phyloP scores from a whole-genome alignment of 64 coral and sea anemone species.

The Porites lutea region DNA sequence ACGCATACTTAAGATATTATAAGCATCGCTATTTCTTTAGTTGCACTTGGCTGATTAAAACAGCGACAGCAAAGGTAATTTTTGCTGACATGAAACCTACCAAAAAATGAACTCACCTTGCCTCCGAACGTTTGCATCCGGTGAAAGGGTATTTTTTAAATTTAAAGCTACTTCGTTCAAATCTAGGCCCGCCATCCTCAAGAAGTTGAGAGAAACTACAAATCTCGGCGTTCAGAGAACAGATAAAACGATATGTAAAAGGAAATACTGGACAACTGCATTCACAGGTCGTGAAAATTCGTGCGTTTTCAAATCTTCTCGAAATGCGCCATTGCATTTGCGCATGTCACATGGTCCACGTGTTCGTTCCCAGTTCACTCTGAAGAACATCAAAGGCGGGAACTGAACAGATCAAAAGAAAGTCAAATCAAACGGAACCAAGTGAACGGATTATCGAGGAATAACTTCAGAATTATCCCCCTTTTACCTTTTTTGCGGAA shows the following conservation, averaged over 20 bases:
- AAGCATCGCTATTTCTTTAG: no score
- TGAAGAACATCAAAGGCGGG: no score
- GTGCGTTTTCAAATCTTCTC: slow-evolving; percentile 27
- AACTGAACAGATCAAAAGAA: no score
- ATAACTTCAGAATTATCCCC: no score
- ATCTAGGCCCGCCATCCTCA: slow-evolving; percentile 58
- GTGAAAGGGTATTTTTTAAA: slow-evolving; percentile 85
- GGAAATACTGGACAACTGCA: not conserved
- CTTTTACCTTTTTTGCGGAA: no score
- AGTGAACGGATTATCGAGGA: no score
- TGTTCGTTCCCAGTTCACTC: slow-evolving; percentile 7
- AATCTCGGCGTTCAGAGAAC: not conserved
- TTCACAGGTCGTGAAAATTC: not conserved
- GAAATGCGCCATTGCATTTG: slow-evolving; percentile 37
- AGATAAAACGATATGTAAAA: not conserved
- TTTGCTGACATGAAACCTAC: not conserved
- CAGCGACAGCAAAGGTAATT: not conserved
- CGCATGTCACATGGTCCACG: slow-evolving; percentile 14
- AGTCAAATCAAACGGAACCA: no score
- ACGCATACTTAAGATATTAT: no score
- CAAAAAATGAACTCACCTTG: slow-evolving; percentile 67
- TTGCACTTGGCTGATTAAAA: not conserved
- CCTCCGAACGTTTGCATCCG: slow-evolving; percentile 77
- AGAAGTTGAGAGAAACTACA: not conserved
- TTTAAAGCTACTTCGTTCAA: slow-evolving; percentile 70